Percentiles rank a stretch among this genome's conserved stretches.
These are phyloP conservation scores for Microtus pennsylvanicus DNA, from an alignment of 2,113 vertebrate genomes.

Conservation along the genomic window DNA sequence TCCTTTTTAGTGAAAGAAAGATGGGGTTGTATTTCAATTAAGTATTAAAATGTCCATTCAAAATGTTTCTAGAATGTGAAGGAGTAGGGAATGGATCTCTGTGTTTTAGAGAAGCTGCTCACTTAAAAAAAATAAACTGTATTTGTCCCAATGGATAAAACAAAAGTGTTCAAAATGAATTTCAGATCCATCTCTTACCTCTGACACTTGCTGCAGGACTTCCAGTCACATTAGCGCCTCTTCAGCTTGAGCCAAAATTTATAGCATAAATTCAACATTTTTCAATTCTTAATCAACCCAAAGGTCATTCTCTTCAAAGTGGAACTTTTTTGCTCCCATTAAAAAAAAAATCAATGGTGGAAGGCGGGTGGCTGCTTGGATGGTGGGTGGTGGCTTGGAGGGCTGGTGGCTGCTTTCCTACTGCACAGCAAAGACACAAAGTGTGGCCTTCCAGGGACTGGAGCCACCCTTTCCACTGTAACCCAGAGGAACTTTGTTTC, in stretches of 20 bases:
- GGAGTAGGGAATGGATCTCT: not conserved
- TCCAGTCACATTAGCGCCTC: constrained; percentile 65
- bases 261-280: constrained; percentile 75
- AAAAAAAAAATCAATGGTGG: constrained; percentile 51
- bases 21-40: not conserved
- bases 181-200: constrained; percentile 68
- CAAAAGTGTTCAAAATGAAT: constrained; percentile 71
- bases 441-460: constrained; percentile 28
- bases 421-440: constrained; percentile 37
- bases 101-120: constrained; percentile 52
- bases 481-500: constrained; percentile 17
- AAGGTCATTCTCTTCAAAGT: constrained; percentile 72
- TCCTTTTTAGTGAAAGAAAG: not conserved
- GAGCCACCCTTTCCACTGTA: constrained; percentile 9
- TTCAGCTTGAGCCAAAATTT: constrained; percentile 71
- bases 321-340: constrained; percentile 57
- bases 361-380: constrained; percentile 19
- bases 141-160: constrained; percentile 50
- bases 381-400: not conserved
- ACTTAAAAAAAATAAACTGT: not conserved
- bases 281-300: constrained; percentile 62
- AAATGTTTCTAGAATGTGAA: constrained; percentile 49
- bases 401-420: not conserved
- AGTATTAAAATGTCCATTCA: constrained; percentile 41
- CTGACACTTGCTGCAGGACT: constrained; percentile 63